Evolutionary conservation across 2,888 invertebrate species (phyloP).

Genomic region (Drosophila atroscutellata): DNA sequence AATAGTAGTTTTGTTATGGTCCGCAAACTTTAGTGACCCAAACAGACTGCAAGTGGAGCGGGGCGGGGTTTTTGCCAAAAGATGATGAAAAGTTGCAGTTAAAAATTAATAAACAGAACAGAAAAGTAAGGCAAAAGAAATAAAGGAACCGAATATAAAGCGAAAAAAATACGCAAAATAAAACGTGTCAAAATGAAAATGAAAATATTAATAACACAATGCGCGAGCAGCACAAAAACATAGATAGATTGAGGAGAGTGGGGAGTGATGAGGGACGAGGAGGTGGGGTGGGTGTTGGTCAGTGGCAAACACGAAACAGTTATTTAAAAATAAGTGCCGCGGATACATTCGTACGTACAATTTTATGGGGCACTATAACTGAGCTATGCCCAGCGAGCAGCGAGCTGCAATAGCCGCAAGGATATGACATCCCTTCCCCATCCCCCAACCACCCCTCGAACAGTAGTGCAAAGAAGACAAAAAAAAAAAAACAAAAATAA

Average conservation of each 20-base stretch:
- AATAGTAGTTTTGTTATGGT: background rate
- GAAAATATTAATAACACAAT: conserved; percentile 73
- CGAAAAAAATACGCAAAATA: conserved; percentile 47
- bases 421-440: conserved; percentile 14
- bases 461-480: background rate
- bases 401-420: conserved; percentile 36
- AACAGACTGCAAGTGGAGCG: conserved; percentile 23
- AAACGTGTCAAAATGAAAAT: conserved; percentile 57
- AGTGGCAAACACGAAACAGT: conserved; percentile 61
- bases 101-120: conserved; percentile 58
- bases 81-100: conserved; percentile 26
- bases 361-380: conserved; percentile 76
- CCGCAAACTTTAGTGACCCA: conserved; percentile 45
- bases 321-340: conserved; percentile 70
- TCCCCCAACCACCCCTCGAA: background rate
- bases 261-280: background rate
- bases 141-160: conserved; percentile 14
- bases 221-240: conserved; percentile 5
- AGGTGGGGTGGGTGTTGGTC: background rate
- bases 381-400: conserved; percentile 17
- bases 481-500: conserved; percentile 57
- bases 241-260: background rate
- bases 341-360: conserved; percentile 66
- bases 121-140: conserved; percentile 50
- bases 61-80: background rate